Conservation (phyloP, 2,113 vertebrate genomes). For the Colistium nudipinnis region DNA sequence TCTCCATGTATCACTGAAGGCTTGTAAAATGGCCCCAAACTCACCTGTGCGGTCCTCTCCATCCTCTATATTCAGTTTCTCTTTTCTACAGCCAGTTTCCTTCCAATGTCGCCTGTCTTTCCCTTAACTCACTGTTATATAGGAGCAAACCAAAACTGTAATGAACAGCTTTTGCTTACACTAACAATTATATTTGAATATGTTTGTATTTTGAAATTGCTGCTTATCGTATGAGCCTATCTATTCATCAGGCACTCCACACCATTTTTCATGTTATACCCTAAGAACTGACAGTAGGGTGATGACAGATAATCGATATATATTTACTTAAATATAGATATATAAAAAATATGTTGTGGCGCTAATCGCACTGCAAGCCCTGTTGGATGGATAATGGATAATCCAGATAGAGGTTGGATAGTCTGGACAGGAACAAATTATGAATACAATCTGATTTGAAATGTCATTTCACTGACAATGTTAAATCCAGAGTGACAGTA, state of each 20-base stretch:
- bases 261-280: not conserved
- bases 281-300: not conserved
- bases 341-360: not conserved
- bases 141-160: not conserved
- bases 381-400: too few relatives aligned
- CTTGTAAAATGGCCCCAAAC: not conserved
- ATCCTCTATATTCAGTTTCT: not conserved
- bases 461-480: not conserved
- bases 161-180: not conserved
- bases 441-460: too few relatives aligned
- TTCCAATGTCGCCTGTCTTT: not conserved
- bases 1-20: not conserved
- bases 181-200: not conserved
- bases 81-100: not conserved
- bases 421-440: not conserved
- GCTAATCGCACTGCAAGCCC: not conserved
- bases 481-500: too few relatives aligned
- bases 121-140: not conserved
- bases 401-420: not conserved
- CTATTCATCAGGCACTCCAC: not conserved
- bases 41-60: not conserved
- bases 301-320: not conserved
- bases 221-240: not conserved
- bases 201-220: too few relatives aligned
- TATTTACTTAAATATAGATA: not conserved